Base-by-base conservation (phyloP, 2,113 vertebrate species). In the Panthera tigris region DNA sequence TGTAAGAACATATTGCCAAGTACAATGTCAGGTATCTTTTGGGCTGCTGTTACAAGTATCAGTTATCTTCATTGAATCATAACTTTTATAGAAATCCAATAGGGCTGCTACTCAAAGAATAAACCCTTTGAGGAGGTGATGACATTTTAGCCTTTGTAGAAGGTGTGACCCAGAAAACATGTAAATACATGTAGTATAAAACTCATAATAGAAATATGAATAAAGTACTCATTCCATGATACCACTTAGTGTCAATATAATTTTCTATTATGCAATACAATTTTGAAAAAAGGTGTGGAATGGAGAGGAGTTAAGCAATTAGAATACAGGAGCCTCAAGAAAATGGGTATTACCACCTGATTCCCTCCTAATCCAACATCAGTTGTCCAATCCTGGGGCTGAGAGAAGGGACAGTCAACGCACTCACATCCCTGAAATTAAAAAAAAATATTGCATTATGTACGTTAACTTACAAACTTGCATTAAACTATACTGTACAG, bases 131-230 rank as follows among this genome's bases (percentile, higher is more conserved):
- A 94, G n/a, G 79, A 76, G 81, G 3, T 11, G 15, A 33, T 89
- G 33, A 27, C 55, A 50, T 91, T 84, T 80, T 94, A 94, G 39
- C 41, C n/a, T 92, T 48, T 81, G 9, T 83, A 92, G 88, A 69
- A 71, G 50, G 13, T 92, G 8, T 92, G 45, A 83, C 63, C 45
- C n/a, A 65, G 83, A 55, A 90, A 73, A 92, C n/a, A 71, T 66
- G n/a, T 71, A 79, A 87, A 63, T 96, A 45, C 4, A 76, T 74
- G 79, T 52, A 69, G 25, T 78, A 16, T 94, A 93, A 50, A 92
- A 82, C 33, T 79, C 31, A 16, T 94, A 29, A 45, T 55, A 90
- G 92, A 80, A 69, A n/a, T 87, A 66, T 14, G 80, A 89, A 50
- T 88, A 76, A 81, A 52, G 63, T 57, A 52, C 45, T 79, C 31